These are phyloP conservation scores for Empis stercorea DNA, from an alignment of 2,888 invertebrate species.

Conservation along the genomic window DNA sequence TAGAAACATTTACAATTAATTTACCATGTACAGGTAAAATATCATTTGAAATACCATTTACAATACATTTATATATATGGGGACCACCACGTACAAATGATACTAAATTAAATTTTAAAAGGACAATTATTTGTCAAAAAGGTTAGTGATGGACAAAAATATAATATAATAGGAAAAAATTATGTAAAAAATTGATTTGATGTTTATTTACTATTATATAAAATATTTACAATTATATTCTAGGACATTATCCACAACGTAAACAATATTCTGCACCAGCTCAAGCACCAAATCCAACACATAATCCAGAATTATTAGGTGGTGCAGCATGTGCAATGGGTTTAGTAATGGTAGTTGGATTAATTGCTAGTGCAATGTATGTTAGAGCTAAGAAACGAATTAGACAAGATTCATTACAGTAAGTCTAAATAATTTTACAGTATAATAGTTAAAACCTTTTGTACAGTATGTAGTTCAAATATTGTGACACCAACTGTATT, in stretches of 20 bases:
- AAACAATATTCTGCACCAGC: slow-evolving; percentile 41
- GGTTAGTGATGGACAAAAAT: slow-evolving; percentile 38
- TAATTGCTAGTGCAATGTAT: slow-evolving; percentile 14
- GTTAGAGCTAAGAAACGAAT: slow-evolving; percentile 13
- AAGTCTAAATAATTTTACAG: slow-evolving; percentile 2
- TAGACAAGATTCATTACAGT: slow-evolving; percentile 15
- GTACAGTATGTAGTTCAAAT: too few relatives aligned
- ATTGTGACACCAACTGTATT: too few relatives aligned
- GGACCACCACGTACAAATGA: slow-evolving; percentile 50
- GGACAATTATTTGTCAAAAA: slow-evolving; percentile 70
- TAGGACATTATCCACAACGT: too few relatives aligned
- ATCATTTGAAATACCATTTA: slow-evolving; percentile 63
- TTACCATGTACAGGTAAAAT: slow-evolving; percentile 62
- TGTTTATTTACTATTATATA: background rate
- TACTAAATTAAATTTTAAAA: slow-evolving; percentile 53
- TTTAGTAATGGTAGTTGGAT: slow-evolving; percentile 11
- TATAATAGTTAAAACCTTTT: too few relatives aligned
- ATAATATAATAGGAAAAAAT: background rate
- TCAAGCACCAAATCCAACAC: slow-evolving; percentile 38
- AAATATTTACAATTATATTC: too few relatives aligned
- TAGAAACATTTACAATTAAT: slow-evolving; percentile 57
- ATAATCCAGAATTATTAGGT: slow-evolving; percentile 53
- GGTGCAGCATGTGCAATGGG: slow-evolving; percentile 63
- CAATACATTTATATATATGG: slow-evolving; percentile 62
- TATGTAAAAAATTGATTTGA: background rate